Base-by-base conservation (phyloP, 2,888 invertebrate species). In the Latheticus oryzae region DNA sequence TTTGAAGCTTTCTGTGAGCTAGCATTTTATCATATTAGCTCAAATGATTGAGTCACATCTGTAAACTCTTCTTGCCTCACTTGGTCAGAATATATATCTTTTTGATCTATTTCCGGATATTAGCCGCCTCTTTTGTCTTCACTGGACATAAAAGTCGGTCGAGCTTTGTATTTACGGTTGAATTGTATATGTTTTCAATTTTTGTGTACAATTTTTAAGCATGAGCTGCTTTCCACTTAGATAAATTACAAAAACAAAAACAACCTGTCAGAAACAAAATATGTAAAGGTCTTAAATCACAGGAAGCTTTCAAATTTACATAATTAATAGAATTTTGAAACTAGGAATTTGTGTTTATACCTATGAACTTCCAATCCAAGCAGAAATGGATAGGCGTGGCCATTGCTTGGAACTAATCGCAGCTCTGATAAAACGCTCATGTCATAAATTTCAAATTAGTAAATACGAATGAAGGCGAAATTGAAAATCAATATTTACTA, bases 81-180 rank as follows among this genome's bases (percentile, higher is more conserved):
- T 57, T 43, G 24, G 11, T 38, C 52, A 37, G 56, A 53, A 59
- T 50, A 58, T n/a, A n/a, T 47, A 58, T 58, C 59, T 56, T 56
- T 61, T 59, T 62, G 62, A 62, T 59, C 53, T 59, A 47, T 62
- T 62, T 62, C 62, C 62, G 59, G 56, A 57, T 51, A 62, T 56
- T 62, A 59, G 50, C 35, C 61, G 52, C 51, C 57, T 50, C 53
- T 53, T 40, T 53, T 53, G 43, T 43, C 43, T 53, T 30, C 43
- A 17, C 12, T 26, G 42, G 53, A 43, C 43, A 24, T 32, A 53
- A 53, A 43, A 35, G 40, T 51, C 23, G 51, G 40, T 19, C 30
- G 40, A 4, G 40, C 51, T 51, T 51, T 51, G 23, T 26, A 43
- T 43, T 53, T 33, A 43, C 53, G 53, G 21, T 53, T 35, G 16